A percentile compares a stretch with the other conserved stretches of the same genome.
Evolutionary conservation across 2,797 vertebrate species (phyloP).

Genomic region (Argentina silus): DNA sequence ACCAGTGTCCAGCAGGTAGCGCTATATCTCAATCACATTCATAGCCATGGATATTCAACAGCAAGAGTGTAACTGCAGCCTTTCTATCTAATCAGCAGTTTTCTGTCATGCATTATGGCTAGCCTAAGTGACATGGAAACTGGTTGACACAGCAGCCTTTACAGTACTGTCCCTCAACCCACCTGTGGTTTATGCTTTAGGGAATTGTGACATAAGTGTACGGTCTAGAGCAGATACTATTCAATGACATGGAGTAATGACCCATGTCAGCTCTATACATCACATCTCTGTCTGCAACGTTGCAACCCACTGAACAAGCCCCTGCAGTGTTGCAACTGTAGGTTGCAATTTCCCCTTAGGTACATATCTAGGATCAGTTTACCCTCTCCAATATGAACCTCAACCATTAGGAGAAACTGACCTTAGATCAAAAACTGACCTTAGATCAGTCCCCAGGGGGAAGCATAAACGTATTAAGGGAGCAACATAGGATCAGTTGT

Average conservation of each 20-base stretch:
- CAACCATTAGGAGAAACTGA: too few species aligned
- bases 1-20: slow-evolving; percentile 37
- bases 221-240: slow-evolving; percentile 42
- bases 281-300: slow-evolving; percentile 62
- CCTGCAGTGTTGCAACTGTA: slow-evolving; percentile 49
- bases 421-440: not conserved
- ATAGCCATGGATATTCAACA: not conserved
- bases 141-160: not conserved
- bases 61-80: too few species aligned
- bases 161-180: not conserved
- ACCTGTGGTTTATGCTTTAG: slow-evolving; percentile 40
- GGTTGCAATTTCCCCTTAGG: not conserved
- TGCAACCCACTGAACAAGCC: slow-evolving; percentile 58
- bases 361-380: not conserved
- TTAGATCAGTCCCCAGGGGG: not conserved
- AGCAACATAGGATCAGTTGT: not conserved
- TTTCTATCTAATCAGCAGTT: not conserved
- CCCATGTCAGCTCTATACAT: slow-evolving; percentile 58
- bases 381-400: not conserved
- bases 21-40: slow-evolving; percentile 38
- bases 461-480: not conserved
- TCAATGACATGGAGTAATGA: slow-evolving; percentile 55
- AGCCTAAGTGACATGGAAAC: slow-evolving; percentile 15
- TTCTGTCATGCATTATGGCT: not conserved
- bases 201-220: slow-evolving; percentile 40